These are phyloP conservation scores for Drosophila bocki DNA, from an alignment of 1,140 invertebrate genomes.

Conservation along the genomic window DNA sequence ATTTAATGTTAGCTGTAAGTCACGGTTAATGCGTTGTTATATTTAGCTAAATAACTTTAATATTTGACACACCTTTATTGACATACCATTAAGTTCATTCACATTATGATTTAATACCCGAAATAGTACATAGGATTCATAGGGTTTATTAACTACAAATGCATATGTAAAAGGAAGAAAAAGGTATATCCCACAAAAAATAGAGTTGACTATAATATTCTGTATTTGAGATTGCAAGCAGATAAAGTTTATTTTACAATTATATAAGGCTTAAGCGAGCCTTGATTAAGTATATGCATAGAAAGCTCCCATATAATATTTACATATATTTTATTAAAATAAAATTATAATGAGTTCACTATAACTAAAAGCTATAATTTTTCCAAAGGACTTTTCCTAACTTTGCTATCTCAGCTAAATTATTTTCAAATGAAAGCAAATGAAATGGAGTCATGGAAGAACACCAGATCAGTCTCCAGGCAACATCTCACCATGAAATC, in stretches of 20 bases:
- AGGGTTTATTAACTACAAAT: too few species aligned
- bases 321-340: neutral
- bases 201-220: neutral
- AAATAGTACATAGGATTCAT: neutral
- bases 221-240: neutral
- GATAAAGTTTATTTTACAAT: neutral
- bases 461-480: neutral
- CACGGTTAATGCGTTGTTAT: neutral
- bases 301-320: too few species aligned
- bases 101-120: neutral
- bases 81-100: neutral
- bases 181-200: neutral
- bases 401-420: neutral
- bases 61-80: neutral
- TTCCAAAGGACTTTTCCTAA: neutral
- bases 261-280: neutral
- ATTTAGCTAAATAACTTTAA: neutral
- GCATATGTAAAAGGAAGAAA: neutral
- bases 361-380: neutral
- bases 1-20: slow-evolving; percentile 5
- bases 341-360: neutral
- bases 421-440: neutral
- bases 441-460: neutral
- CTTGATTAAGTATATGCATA: neutral
- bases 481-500: neutral